These are phyloP conservation scores for Poliocrania exsul DNA, from an alignment of 2,797 vertebrate species.

Conservation along the genomic window DNA sequence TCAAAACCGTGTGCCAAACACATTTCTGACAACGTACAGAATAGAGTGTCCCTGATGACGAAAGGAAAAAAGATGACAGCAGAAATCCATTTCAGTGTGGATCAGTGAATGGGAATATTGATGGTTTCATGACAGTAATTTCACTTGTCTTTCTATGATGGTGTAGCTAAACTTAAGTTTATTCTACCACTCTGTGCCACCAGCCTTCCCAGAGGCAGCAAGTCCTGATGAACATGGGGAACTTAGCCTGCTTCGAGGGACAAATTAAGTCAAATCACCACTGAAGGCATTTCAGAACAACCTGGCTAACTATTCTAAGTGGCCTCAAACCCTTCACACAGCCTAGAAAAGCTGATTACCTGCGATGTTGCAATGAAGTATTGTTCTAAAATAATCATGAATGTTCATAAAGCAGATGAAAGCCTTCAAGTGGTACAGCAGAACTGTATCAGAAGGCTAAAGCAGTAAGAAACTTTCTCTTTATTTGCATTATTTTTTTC, in stretches of 20 bases:
- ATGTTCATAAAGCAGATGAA: neutral
- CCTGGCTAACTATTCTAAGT: neutral
- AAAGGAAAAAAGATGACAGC: neutral
- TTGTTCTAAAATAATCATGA: neutral
- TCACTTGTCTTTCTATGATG: neutral
- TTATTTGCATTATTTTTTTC: neutral
- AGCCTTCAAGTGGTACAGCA: neutral
- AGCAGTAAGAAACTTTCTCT: neutral
- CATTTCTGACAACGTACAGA: neutral
- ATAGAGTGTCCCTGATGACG: neutral
- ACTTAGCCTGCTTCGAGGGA: neutral
- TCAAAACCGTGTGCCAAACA: neutral
- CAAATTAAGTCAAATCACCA: neutral
- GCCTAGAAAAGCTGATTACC: slow-evolving; percentile 26
- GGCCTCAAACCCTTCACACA: neutral
- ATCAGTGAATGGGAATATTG: neutral
- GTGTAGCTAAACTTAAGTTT: neutral
- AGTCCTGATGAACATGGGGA: neutral
- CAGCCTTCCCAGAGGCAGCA: neutral
- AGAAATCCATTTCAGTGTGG: neutral
- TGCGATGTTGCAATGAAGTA: neutral
- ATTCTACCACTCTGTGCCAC: neutral
- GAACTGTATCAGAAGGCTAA: neutral
- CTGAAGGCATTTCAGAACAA: neutral
- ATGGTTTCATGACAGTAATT: neutral